Conservation (phyloP, 2,797 vertebrate genomes). For the Poeciliopsis turneri region DNA sequence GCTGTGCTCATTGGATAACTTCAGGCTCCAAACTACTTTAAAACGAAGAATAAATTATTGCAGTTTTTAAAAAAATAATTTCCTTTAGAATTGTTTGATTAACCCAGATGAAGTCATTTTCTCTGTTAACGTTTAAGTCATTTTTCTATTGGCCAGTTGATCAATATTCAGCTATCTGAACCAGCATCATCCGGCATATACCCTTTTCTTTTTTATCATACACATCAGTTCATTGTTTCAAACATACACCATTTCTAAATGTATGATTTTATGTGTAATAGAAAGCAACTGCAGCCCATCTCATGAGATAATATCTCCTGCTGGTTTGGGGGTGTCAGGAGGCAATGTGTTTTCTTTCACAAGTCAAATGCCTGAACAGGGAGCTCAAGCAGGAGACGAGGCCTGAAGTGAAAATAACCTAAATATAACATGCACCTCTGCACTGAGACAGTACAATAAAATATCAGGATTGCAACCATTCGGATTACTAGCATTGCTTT, state of each 20-base stretch:
- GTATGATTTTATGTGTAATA: background rate
- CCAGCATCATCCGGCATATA: background rate
- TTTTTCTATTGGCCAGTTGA: background rate
- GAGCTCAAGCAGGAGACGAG: background rate
- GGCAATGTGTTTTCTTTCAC: constrained; percentile 3
- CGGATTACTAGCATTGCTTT: background rate
- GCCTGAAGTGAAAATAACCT: constrained; percentile 2
- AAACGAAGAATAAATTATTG: constrained; percentile 27
- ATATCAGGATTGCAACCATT: constrained; percentile 2
- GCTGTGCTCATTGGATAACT: constrained; percentile 20
- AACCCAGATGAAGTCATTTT: background rate
- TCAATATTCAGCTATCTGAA: background rate
- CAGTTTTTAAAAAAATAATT: constrained; percentile 1
- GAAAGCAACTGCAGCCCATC: background rate
- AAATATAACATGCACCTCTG: background rate
- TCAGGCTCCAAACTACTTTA: constrained; percentile 28
- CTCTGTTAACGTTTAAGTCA: background rate
- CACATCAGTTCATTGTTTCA: background rate
- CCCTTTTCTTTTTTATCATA: background rate
- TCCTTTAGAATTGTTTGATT: background rate
- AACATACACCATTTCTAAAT: background rate
- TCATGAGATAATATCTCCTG: background rate
- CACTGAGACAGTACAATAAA: background rate
- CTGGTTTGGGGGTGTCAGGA: background rate
- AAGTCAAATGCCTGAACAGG: constrained; percentile 9